These are phyloP conservation scores for Tragelaphus imberbis DNA, from an alignment of 2,113 vertebrate genomes.

Conservation along the genomic window DNA sequence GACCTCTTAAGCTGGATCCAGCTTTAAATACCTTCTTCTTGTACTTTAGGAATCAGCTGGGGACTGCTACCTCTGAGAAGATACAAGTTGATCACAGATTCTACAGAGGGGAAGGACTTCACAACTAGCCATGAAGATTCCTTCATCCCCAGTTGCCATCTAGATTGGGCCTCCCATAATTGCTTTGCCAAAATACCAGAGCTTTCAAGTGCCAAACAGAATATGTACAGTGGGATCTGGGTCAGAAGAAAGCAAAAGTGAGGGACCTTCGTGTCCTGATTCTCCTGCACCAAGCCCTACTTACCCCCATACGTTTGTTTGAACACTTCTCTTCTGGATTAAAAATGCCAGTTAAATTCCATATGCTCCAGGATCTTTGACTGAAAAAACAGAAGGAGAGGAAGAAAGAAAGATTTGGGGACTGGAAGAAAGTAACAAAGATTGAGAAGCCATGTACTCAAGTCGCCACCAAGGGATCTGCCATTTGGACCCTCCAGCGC, in stretches of 20 bases:
- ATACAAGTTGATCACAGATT: conserved; percentile 18
- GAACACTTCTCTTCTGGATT: conserved; percentile 58
- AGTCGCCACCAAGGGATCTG: conserved; percentile 34
- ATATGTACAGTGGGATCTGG: conserved; percentile 29
- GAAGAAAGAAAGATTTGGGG: conserved; percentile 20
- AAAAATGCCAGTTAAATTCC: conserved; percentile 57
- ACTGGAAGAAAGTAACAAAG: conserved; percentile 37
- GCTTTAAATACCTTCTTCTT: neutral
- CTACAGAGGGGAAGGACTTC: conserved; percentile 43
- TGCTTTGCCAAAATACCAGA: conserved; percentile 59
- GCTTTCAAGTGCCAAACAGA: conserved; percentile 67
- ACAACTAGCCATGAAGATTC: neutral
- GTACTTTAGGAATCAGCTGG: conserved; percentile 66
- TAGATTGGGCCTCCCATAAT: conserved; percentile 45
- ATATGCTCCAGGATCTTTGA: conserved; percentile 59
- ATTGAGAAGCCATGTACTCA: conserved; percentile 45
- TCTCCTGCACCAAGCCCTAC: neutral
- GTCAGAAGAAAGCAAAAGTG: conserved; percentile 49
- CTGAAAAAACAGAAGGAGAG: neutral
- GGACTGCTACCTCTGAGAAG: conserved; percentile 73
- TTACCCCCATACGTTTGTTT: conserved; percentile 15
- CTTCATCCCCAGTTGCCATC: conserved; percentile 20
- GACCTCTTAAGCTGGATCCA: neutral
- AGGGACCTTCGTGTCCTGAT: conserved; percentile 1
- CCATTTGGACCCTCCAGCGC: conserved; percentile 54